Evolutionary conservation across 2,113 vertebrate genomes (phyloP), one percentile per base, ranked within the genome.

Genomic region (Poecilia latipinna): DNA sequence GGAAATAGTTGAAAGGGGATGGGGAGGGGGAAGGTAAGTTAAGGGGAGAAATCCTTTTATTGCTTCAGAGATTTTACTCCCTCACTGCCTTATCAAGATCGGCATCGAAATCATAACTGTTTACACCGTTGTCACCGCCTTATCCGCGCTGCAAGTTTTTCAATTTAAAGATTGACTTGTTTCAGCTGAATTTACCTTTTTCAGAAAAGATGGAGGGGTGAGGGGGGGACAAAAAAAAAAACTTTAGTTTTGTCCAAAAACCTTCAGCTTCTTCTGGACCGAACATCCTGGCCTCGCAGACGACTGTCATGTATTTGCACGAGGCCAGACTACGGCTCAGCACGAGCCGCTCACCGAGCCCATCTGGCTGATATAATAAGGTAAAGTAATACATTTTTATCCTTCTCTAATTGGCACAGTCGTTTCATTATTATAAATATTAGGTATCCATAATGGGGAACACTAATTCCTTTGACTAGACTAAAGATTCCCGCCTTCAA

Each of bases 371-470:
- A 96, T 95, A 95, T 93, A 96, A 96, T 95, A 95, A 90, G 94
- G 92, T 86, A 93, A 94, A 95, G 95, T 97, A 96, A 97, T 96
- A 96, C 95, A 96, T 97, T 97, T 97, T 97, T 96, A 97, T 98
- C 96, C 95, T 93, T 95, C 91, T 92, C 90, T 97, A 97, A 99
- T 97, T 97, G 96, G 95, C 89, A 88, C 92, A 95, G 96, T 96
- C 96, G 95, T 97, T 96, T 95, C 94, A 94, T 96, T 97, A 97
- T 97, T 97, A 96, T 95, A 97, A 97, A 97, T 97, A 97, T 96
- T 97, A 96, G 97, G 95, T 95, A 94, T 96, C 93, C 86, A 92
- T 95, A 95, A 96, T 95, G 93, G 95, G 94, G 94, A 95, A 93
- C 95, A 94, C 96, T 94, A 96, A 96, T 96, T 95, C 94, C 92